phyloP scores from a whole-genome alignment of 23 tunicate genomes.

The Styela clava region DNA sequence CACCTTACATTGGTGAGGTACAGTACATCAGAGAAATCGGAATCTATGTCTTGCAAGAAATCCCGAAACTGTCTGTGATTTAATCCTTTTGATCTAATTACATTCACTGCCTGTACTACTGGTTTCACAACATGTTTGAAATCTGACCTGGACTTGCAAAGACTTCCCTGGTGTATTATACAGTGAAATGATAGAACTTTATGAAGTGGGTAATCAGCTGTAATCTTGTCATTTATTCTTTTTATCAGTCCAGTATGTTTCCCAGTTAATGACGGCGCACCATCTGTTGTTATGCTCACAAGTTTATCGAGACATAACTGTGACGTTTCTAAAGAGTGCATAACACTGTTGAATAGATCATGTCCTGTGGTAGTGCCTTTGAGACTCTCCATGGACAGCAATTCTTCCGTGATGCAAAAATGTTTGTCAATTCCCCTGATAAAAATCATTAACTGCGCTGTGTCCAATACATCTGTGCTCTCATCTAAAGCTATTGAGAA shows the following conservation, averaged over 20 bases:
- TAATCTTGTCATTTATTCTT: slow-evolving; percentile 31
- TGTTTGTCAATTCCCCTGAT: slow-evolving; percentile 39
- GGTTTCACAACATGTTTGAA: slow-evolving; percentile 47
- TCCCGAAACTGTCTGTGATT: slow-evolving; percentile 38
- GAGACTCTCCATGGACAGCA: slow-evolving; percentile 26
- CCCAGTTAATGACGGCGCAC: slow-evolving; percentile 32
- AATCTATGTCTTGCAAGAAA: slow-evolving; percentile 33
- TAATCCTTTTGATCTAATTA: slow-evolving; percentile 33
- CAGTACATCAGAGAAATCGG: slow-evolving; percentile 40
- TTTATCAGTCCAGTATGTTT: slow-evolving; percentile 30
- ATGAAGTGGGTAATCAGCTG: slow-evolving; percentile 27
- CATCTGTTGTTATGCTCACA: slow-evolving; percentile 42
- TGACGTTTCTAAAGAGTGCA: slow-evolving; percentile 13
- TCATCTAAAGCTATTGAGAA: slow-evolving; percentile 49
- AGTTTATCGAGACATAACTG: slow-evolving; percentile 25
- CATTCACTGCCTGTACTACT: slow-evolving; percentile 44
- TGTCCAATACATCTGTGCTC: slow-evolving; percentile 37
- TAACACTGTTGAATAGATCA: slow-evolving; percentile 22
- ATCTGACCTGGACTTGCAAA: slow-evolving; percentile 23
- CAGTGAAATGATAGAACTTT: slow-evolving; percentile 26
- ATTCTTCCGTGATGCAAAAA: slow-evolving; percentile 38
- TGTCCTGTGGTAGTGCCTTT: slow-evolving; percentile 50
- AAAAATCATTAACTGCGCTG: slow-evolving; percentile 44
- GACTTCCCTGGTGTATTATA: slow-evolving; percentile 47
- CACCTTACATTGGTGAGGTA: slow-evolving; percentile 31